Conservation (phyloP, 2,113 vertebrate species). For the Melanotaenia duboulayi region DNA sequence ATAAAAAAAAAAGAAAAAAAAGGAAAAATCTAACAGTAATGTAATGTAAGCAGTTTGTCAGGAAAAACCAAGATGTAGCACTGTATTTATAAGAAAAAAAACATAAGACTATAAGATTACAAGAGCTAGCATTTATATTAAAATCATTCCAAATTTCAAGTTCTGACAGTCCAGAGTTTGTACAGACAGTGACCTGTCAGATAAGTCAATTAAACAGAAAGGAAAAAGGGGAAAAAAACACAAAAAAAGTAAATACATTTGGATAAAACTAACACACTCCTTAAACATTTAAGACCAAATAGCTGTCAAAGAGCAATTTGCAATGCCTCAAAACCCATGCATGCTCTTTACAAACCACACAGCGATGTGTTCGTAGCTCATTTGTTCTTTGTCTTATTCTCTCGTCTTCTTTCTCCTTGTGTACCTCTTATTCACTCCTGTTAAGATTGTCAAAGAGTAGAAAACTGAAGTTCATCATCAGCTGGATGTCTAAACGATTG, state of each 20-base stretch:
- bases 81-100: slow-evolving; percentile 86
- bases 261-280: slow-evolving; percentile 91
- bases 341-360: slow-evolving; percentile 84
- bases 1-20: slow-evolving; percentile 77
- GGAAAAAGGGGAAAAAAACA: slow-evolving; percentile 37
- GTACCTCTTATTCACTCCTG: slow-evolving; percentile 33
- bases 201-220: slow-evolving; percentile 68
- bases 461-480: slow-evolving; percentile 44
- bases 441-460: slow-evolving; percentile 67
- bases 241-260: slow-evolving; percentile 78
- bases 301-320: slow-evolving; percentile 88
- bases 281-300: slow-evolving; percentile 98
- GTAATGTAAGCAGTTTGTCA: slow-evolving; percentile 91
- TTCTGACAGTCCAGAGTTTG: slow-evolving; percentile 92
- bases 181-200: slow-evolving; percentile 89
- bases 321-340: slow-evolving; percentile 92
- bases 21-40: slow-evolving; percentile 92
- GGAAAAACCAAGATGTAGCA: slow-evolving; percentile 54
- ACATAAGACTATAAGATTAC: slow-evolving; percentile 90
- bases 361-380: slow-evolving; percentile 68
- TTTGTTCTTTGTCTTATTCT: slow-evolving; percentile 39
- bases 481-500: slow-evolving; percentile 28
- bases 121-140: slow-evolving; percentile 93
- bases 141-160: slow-evolving; percentile 91
- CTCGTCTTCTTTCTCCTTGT: slow-evolving; percentile 25